These are phyloP conservation scores for Conomelus anceps DNA, from an alignment of 2,888 invertebrate genomes.

Conservation along the genomic window DNA sequence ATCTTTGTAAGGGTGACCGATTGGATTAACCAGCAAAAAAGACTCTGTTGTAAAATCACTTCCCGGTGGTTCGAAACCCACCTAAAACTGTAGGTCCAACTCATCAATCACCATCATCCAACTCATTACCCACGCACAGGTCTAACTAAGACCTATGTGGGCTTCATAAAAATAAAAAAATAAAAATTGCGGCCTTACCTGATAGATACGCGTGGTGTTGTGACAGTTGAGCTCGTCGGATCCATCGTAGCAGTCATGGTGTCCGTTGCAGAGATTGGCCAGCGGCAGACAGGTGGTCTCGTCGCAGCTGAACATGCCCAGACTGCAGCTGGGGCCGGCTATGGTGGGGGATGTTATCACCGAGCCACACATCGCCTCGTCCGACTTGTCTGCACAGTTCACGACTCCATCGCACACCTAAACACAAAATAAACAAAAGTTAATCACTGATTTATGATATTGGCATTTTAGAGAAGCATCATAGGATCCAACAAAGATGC, in stretches of 20 bases:
- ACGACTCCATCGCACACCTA: constrained; percentile 47
- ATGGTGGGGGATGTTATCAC: background rate
- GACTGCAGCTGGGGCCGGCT: constrained; percentile 46
- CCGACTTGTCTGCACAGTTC: constrained; percentile 53
- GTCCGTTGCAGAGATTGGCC: constrained; percentile 58
- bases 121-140: no score
- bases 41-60: no score
- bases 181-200: constrained; percentile 35
- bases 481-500: no score
- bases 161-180: background rate
- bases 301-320: constrained; percentile 54
- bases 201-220: constrained; percentile 43
- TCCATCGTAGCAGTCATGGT: constrained; percentile 64
- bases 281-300: constrained; percentile 54
- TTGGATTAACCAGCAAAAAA: no score
- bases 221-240: constrained; percentile 64
- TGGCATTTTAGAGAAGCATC: no score
- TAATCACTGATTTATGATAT: no score
- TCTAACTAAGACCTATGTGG: no score
- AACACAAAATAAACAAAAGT: no score
- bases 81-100: no score
- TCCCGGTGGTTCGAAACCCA: no score
- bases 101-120: no score
- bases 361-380: constrained; percentile 42
- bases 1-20: no score